Base-by-base conservation (phyloP, 2,113 vertebrate species). In the Merops nubicus region DNA sequence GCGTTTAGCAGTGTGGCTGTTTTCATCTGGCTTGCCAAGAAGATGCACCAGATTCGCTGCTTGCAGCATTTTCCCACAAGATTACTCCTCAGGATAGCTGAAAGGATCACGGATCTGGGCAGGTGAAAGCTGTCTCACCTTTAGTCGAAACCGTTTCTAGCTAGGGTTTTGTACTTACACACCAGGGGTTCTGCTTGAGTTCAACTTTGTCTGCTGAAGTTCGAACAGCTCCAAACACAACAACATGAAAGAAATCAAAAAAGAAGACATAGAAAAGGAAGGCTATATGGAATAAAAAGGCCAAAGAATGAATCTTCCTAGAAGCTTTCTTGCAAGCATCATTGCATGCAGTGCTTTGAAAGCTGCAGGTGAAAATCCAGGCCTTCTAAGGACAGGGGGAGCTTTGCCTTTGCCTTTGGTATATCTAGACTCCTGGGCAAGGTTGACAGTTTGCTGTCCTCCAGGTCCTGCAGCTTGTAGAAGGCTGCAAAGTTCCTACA, bases 31-130 rank as follows among this genome's bases (percentile, higher is more conserved):
- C 33, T 77, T 74, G 69, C 12, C 31, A 56, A 0, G 1, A 76
- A 81, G 16, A 20, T 0, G 0, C 50, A 59, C 13, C 20, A 69
- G 62, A 3, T 19, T 63, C 1, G 5, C 12, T 0, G 0, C 16
- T 48, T 76, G 47, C 40, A 60, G 43, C 6, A 6, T 42, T 76
- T 91, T 69, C 21, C 50, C 51, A 47, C 9, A 33, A 60, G 53
- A 29, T 31, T 0, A 0, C 14, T 69, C 31, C n/a, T 65, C 33
- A 19, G 8, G 19, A 43, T 18, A 33, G 26, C 38, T 84, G 80
- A 62, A 85, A 83, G 75, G 18, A 25, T 51, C 45, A 17, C 43
- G 72, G 53, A 22, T 4, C 3, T 0, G 12, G 20, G 34, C 29
- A 64, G 65, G 31, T 22, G 36, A 88, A 57, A 94, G 12, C 26